Percentiles rank a stretch among this genome's conserved stretches.
Conservation (phyloP, 30 jellyfish, hydroid and myxozoan genomes). For the Aurelia aurita complex sp. Pacific region DNA sequence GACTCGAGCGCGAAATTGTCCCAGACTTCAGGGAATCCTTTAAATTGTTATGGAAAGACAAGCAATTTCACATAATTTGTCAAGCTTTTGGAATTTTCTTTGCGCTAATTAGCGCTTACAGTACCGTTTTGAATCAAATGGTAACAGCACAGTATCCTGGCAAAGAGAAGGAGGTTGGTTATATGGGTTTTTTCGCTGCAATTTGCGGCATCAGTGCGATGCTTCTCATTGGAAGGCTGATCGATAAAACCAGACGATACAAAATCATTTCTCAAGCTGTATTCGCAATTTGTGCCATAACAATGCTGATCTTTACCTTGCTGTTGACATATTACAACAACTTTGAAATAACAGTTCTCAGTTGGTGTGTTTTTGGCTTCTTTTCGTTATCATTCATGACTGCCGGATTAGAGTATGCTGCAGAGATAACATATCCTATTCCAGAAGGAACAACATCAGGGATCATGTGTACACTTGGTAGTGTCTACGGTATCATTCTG, state of each 20-base stretch:
- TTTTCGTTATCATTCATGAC: conserved; percentile 75
- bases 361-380: conserved; percentile 67
- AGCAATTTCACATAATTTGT: conserved; percentile 35
- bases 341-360: conserved; percentile 28
- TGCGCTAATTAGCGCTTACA: conserved; percentile 62
- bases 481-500: conserved; percentile 66
- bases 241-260: conserved; percentile 70
- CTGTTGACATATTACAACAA: conserved; percentile 36
- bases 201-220: conserved; percentile 70
- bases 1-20: background rate
- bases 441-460: conserved; percentile 91
- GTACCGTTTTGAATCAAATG: conserved; percentile 70
- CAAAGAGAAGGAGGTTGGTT: conserved; percentile 76
- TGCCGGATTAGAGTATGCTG: conserved; percentile 91
- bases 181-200: conserved; percentile 73
- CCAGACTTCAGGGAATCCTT: conserved; percentile 48
- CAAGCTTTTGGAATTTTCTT: conserved; percentile 77
- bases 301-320: conserved; percentile 50
- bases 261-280: conserved; percentile 29
- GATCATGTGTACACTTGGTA: conserved; percentile 54
- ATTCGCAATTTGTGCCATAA: conserved; percentile 27
- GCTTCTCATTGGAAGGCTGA: conserved; percentile 69
- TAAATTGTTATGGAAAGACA: conserved; percentile 39
- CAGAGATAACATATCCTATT: conserved; percentile 90
- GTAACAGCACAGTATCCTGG: conserved; percentile 55